These are phyloP conservation scores for Drosophila serrata DNA, from an alignment of 1,140 invertebrate genomes.

Conservation along the genomic window DNA sequence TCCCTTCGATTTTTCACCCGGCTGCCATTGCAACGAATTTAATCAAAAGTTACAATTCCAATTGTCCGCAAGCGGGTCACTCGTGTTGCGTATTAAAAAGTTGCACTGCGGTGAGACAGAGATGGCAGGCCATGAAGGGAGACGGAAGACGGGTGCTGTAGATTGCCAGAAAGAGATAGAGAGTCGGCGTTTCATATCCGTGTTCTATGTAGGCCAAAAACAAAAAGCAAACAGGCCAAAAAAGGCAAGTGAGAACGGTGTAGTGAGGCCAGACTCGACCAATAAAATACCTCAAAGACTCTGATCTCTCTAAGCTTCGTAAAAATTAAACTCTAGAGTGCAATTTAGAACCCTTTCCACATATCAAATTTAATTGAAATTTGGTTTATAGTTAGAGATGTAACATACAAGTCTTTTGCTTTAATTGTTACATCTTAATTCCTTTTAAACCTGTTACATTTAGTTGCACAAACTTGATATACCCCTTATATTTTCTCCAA, in stretches of 20 bases:
- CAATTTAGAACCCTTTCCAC: background rate
- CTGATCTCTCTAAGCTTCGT: background rate
- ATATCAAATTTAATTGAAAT: background rate
- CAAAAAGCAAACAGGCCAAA: constrained; percentile 33
- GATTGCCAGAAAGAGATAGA: constrained; percentile 19
- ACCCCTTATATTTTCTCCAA: background rate
- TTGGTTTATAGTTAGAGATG: too few relatives aligned
- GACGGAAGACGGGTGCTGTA: background rate
- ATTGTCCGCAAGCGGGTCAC: constrained; percentile 83
- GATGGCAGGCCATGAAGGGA: background rate
- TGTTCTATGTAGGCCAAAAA: constrained; percentile 55
- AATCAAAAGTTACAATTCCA: constrained; percentile 83
- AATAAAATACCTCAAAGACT: background rate
- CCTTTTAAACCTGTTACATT: background rate
- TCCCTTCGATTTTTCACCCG: constrained; percentile 63
- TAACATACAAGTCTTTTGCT: background rate
- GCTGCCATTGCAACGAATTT: constrained; percentile 81
- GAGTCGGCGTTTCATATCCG: constrained; percentile 48
- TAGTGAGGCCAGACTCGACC: background rate
- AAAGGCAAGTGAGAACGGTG: constrained; percentile 14
- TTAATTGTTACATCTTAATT: background rate
- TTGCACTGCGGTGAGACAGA: constrained; percentile 60
- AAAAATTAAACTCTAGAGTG: background rate
- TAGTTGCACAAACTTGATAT: background rate
- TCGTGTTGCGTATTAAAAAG: constrained; percentile 84